Base-by-base conservation (phyloP, 2,888 invertebrate species). In the Proisotoma minuta region DNA sequence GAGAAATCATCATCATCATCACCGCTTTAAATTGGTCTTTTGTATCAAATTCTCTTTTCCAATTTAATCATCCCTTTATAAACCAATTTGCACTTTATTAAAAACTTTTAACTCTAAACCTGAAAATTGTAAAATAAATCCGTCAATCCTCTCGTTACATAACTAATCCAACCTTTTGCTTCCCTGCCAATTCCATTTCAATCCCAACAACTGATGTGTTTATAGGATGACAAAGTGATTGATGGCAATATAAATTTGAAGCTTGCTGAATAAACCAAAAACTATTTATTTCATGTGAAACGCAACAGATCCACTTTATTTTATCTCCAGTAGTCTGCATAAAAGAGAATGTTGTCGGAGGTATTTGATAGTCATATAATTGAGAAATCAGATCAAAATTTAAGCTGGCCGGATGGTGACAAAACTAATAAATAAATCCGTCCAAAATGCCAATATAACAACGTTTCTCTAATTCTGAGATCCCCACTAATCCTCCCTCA, bases 71-170 rank as follows among this genome's bases (percentile, higher is more conserved):
- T n/a, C 23, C 50, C 23, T 26, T 50, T 52, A 52, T 52, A 27
- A 10, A 28, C 28, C 20, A 51, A 20, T 58, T 49, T 49, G 8
- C 43, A 12, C 43, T 43, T 43, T 43, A 43, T 43, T 43, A 43
- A n/a, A n/a, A n/a, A n/a, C n/a, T n/a, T n/a, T n/a, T n/a, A n/a
- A n/a, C n/a, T n/a, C n/a, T n/a, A n/a, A n/a, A n/a, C n/a, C n/a
- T n/a, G n/a, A n/a, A n/a, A n/a, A n/a, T n/a, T n/a, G n/a, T n/a
- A n/a, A n/a, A n/a, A n/a, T n/a, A n/a, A n/a, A n/a, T n/a, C n/a
- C n/a, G n/a, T n/a, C n/a, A n/a, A n/a, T n/a, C n/a, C n/a, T n/a
- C n/a, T n/a, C n/a, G n/a, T n/a, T n/a, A n/a, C n/a, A n/a, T n/a
- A n/a, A n/a, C n/a, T n/a, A n/a, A n/a, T n/a, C n/a, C n/a, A n/a